Evolutionary conservation across 2,113 vertebrate species (phyloP), one percentile per base, ranked within the genome.

Genomic region (Phaetusa simplex): DNA sequence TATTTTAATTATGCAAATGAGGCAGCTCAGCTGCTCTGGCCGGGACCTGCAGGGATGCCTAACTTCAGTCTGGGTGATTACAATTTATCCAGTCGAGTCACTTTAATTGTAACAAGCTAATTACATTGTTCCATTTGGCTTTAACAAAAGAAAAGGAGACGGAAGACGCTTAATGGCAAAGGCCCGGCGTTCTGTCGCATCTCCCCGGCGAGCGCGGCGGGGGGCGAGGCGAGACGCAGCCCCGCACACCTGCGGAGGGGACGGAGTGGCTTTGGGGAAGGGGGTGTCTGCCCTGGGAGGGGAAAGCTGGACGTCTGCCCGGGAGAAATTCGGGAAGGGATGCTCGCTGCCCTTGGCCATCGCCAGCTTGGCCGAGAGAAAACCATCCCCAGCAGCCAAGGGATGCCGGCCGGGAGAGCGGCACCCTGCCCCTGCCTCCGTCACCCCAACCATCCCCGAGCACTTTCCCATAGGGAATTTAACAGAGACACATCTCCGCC

Each of bases 1-100:
- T 99, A 99, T 99, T 99, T 99, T 99, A 99, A 99, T 99, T 99
- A 99, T 99, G 99, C 99, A 99, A 99, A 99, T 99, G 98, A 99
- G 99, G 98, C 99, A 99, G 99, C 99, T 99, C 99, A 99, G 99
- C 99, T 99, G 99, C 97, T 98, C 98, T 98, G 98, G 98, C 98
- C 98, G 98, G 98, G 98, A 99, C 99, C 99, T 99, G 99, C 99
- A 99, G 99, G 99, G 99, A 99, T 99, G 99, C 98, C 99, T 99
- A 99, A 99, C 99, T 99, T 99, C 99, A 99, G 99, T 99, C 99
- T 98, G 99, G 99, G 99, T 99, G 99, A 99, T 99, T 99, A 99
- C 99, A 99, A 99, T 99, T 99, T 99, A 99, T 99, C 99, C 99
- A 99, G 99, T 99, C 99, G 99, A 99, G 99, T 99, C 99, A 99